phyloP scores from a whole-genome alignment of 2,888 invertebrate genomes.

The Drosophila kuntzei region DNA sequence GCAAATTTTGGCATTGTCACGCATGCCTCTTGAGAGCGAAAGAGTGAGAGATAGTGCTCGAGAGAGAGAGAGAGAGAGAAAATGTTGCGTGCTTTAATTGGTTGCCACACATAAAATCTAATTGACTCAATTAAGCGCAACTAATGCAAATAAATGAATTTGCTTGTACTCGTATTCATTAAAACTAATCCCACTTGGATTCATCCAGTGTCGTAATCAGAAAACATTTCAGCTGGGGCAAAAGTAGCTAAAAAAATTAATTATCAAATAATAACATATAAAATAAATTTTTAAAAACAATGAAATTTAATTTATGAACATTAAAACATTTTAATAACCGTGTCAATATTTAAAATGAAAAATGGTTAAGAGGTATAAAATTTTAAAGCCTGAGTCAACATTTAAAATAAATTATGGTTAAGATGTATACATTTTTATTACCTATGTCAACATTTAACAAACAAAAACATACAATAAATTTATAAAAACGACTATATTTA shows the following conservation, averaged over 20 bases:
- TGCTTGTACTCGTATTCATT: slow-evolving; percentile 22
- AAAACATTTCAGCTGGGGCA: not conserved
- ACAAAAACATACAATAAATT: no score
- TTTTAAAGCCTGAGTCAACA: no score
- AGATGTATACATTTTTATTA: no score
- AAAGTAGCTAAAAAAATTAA: not conserved
- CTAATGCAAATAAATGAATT: slow-evolving; percentile 55
- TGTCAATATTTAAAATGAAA: no score
- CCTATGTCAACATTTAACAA: no score
- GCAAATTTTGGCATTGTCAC: slow-evolving; percentile 74
- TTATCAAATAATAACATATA: no score
- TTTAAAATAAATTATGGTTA: no score
- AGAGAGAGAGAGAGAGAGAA: not conserved
- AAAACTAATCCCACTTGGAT: not conserved
- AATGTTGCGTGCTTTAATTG: slow-evolving; percentile 44
- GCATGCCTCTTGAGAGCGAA: slow-evolving; percentile 7
- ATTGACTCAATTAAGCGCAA: slow-evolving; percentile 68
- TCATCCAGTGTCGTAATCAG: not conserved
- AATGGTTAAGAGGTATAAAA: no score
- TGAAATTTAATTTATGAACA: no score
- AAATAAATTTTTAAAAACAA: no score
- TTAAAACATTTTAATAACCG: no score
- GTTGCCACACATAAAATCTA: slow-evolving; percentile 52
- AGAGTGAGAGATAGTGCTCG: not conserved
- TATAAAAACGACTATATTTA: no score